A percentile compares a stretch with the other conserved stretches of the same genome.
Conservation (phyloP, 2,797 vertebrate genomes). For the Rhynchotus rufescens region DNA sequence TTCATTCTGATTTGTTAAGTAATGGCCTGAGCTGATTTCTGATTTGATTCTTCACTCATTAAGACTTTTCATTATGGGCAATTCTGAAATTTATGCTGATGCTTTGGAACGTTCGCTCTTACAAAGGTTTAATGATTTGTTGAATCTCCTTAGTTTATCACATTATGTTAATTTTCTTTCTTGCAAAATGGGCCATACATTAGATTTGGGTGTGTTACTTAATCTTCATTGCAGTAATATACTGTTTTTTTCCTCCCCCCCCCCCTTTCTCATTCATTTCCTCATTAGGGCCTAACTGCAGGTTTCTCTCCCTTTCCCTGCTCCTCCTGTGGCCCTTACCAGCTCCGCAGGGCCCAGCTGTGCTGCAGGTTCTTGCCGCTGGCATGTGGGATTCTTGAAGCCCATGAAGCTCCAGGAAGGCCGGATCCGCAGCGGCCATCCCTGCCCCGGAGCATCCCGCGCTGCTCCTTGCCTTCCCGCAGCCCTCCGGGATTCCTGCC, state of each 20-base stretch:
- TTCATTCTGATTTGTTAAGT: conserved; percentile 9
- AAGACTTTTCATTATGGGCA: conserved; percentile 22
- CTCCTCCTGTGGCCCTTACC: not conserved
- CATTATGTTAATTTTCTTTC: conserved; percentile 38
- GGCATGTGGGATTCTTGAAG: not conserved
- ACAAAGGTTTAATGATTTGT: conserved; percentile 44
- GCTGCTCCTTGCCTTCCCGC: not conserved
- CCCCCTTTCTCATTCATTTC: not conserved
- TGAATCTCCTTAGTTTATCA: conserved; percentile 47
- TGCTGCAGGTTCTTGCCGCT: not conserved
- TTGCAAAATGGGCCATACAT: conserved; percentile 7
- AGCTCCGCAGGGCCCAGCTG: not conserved
- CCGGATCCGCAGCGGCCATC: not conserved
- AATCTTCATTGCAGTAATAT: conserved; percentile 28
- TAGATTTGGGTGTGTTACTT: conserved; percentile 32
- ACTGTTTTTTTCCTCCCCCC: not conserved
- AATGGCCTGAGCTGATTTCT: conserved; percentile 17
- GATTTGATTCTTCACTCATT: conserved; percentile 32
- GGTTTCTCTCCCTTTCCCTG: conserved; percentile 12
- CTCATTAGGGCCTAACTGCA: not conserved
- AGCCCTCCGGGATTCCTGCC: not conserved
- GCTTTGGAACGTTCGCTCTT: not conserved
- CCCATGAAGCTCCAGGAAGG: not conserved
- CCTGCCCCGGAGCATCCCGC: not conserved
- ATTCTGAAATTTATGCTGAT: conserved; percentile 40